Conservation (phyloP, 1,140 invertebrate genomes). For the Papilio xuthus region DNA sequence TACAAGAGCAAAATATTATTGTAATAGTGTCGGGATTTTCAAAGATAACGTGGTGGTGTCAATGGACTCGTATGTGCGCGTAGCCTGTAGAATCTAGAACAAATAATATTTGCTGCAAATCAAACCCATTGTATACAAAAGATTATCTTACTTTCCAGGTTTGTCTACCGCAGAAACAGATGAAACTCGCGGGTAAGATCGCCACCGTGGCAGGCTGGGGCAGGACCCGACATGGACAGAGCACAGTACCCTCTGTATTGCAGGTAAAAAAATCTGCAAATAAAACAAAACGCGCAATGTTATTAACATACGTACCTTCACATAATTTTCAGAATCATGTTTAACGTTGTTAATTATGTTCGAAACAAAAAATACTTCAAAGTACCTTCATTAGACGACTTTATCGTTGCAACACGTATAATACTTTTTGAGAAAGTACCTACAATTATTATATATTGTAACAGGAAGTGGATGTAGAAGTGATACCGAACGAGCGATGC, state of each 20-base stretch:
- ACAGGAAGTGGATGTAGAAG: conserved; percentile 90
- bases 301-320: too few species aligned
- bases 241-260: conserved; percentile 88
- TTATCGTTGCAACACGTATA: background rate
- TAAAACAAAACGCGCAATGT: too few species aligned
- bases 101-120: too few species aligned
- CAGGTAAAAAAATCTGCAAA: conserved; percentile 75
- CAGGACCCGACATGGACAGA: conserved; percentile 91
- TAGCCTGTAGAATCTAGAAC: too few species aligned
- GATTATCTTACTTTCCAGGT: conserved; percentile 84
- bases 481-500: conserved; percentile 95
- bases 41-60: too few species aligned
- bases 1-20: too few species aligned
- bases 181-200: conserved; percentile 90
- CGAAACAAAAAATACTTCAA: too few species aligned
- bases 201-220: conserved; percentile 96
- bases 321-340: too few species aligned
- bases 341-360: too few species aligned
- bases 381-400: too few species aligned
- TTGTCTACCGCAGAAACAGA: conserved; percentile 87
- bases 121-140: background rate
- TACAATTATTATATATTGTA: conserved; percentile 21
- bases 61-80: too few species aligned
- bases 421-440: background rate
- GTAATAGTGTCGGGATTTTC: too few species aligned